Evolutionary conservation across 2,888 invertebrate species (phyloP), one percentile per base, ranked within the genome.

Genomic region (Neoaliturus tenellus): DNA sequence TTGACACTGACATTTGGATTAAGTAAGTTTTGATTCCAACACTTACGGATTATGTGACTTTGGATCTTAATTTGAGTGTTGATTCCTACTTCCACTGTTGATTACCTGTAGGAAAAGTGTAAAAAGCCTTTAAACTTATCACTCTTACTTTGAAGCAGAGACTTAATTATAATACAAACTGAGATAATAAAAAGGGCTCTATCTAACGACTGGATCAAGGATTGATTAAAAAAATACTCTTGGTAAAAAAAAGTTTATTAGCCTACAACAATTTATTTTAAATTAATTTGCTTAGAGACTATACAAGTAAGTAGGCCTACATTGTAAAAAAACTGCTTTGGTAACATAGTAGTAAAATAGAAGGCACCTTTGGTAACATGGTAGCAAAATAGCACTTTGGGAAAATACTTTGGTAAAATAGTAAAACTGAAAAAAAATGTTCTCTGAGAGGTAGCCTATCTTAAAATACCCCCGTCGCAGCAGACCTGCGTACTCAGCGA

Each of bases 151-250:
- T 39, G 39, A 39, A 39, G 39, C 39, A 39, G 39, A 39, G 39
- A 39, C 39, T 39, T 39, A 8, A 39, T 39, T 39, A 39, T 39
- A 39, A 39, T 39, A 39, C 39, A 39, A 12, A 39, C 39, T 39
- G 6, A 39, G 39, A 12, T 39, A 39, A 39, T 12, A 39, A 58
- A 58, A 58, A 58, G 58, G 58, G 58, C 58, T 58, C 8, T 58
- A 58, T 8, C 58, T 58, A 58, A 58, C 14, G 58, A 58, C 58
- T 58, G 58, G 5, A 58, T 58, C 58, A 14, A 14, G 58, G 58
- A 58, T 58, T 58, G 58, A 58, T 58, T 58, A 58, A 58, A 58
- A 58, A 58, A 58, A 58, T 39, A 39, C 39, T 39, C 39, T 39
- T 39, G 39, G 39, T 39, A 39, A 39, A 39, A 39, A 39, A 39